A percentile compares a stretch with the other conserved stretches of the same genome.
These are phyloP conservation scores for Eueremaeus valkanovi DNA, from an alignment of 2,888 invertebrate species.

Conservation along the genomic window DNA sequence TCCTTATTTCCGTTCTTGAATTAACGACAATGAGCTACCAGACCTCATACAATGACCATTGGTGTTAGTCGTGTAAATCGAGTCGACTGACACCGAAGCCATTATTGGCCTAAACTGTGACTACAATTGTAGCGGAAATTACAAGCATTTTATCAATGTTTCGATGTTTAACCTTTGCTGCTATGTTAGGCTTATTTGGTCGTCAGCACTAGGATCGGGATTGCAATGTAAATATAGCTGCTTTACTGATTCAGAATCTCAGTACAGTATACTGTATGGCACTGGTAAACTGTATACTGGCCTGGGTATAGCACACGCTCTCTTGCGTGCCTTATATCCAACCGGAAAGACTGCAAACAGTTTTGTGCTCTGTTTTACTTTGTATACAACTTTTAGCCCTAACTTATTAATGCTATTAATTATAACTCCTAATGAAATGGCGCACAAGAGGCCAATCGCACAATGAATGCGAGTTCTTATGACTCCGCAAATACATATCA, in stretches of 20 bases:
- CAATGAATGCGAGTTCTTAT: neutral
- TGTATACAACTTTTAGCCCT: conserved; percentile 9
- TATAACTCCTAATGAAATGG: conserved; percentile 20
- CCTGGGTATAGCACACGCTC: conserved; percentile 3
- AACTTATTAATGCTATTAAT: conserved; percentile 32
- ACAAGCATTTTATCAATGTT: conserved; percentile 34
- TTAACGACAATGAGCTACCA: conserved; percentile 13
- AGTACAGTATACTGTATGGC: neutral
- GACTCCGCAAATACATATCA: neutral
- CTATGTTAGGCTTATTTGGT: conserved; percentile 13
- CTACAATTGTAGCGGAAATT: conserved; percentile 33
- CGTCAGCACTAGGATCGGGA: conserved; percentile 6
- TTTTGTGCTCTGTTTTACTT: conserved; percentile 26
- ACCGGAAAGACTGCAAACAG: conserved; percentile 22
- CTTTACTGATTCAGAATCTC: too few relatives aligned
- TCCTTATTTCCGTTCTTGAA: neutral
- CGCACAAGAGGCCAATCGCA: neutral
- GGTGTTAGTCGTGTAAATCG: neutral
- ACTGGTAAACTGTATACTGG: neutral
- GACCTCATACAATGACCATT: conserved; percentile 13
- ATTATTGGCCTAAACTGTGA: conserved; percentile 9
- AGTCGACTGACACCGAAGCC: neutral
- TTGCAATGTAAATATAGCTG: neutral
- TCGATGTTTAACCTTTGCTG: conserved; percentile 12
- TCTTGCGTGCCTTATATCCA: conserved; percentile 22